These are phyloP conservation scores for Caenorhabditis virilis DNA, from an alignment of 2,888 invertebrate species.

Conservation along the genomic window DNA sequence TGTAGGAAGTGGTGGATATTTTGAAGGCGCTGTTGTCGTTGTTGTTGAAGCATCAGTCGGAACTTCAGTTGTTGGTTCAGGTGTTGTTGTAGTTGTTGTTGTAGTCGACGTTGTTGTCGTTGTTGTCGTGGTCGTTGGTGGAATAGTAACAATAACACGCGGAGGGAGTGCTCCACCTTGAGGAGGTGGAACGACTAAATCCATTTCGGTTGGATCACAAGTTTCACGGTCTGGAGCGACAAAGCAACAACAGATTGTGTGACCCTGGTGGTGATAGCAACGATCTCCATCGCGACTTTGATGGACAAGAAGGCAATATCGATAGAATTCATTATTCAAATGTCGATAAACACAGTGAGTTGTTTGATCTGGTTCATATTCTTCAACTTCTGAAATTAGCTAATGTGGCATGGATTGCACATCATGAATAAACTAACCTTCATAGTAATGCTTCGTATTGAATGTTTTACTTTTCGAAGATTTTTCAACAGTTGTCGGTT, in stretches of 20 bases:
- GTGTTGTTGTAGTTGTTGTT: slow-evolving; percentile 34
- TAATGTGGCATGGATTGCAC: no score
- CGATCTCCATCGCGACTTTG: slow-evolving; percentile 33
- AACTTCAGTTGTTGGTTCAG: slow-evolving; percentile 13
- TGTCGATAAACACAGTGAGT: slow-evolving; percentile 51
- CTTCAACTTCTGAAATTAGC: no score
- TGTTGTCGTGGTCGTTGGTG: slow-evolving; percentile 18
- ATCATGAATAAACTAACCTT: slow-evolving; percentile 1
- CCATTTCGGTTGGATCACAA: slow-evolving; percentile 52
- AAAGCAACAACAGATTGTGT: slow-evolving; percentile 53
- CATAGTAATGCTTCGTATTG: slow-evolving; percentile 2
- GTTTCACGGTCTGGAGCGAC: slow-evolving; percentile 45
- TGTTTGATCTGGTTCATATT: slow-evolving; percentile 26
- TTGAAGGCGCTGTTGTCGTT: slow-evolving; percentile 24
- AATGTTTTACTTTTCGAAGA: background rate
- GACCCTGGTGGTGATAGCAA: slow-evolving; percentile 49
- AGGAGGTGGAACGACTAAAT: slow-evolving; percentile 43
- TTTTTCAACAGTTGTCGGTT: background rate
- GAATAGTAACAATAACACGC: slow-evolving; percentile 20
- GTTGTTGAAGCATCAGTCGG: slow-evolving; percentile 22
- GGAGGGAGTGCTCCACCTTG: slow-evolving; percentile 5
- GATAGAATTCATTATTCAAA: slow-evolving; percentile 49
- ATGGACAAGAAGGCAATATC: slow-evolving; percentile 49
- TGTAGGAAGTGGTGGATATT: slow-evolving; percentile 25
- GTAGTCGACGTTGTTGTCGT: slow-evolving; percentile 13